These are phyloP conservation scores for Delichon dasypus DNA, from an alignment of 2,797 vertebrate genomes.

Conservation along the genomic window DNA sequence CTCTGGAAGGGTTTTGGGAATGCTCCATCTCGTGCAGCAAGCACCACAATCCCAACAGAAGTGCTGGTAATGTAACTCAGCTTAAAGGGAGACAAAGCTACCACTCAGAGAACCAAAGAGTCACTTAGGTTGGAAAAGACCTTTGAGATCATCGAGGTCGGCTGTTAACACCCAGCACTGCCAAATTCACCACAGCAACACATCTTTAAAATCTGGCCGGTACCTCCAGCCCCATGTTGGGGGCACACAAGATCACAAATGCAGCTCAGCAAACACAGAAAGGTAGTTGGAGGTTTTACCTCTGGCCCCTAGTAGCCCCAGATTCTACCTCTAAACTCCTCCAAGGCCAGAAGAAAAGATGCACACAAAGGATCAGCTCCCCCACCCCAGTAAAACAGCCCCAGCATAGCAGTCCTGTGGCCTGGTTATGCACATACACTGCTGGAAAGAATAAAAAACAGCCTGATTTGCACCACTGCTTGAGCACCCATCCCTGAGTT, in stretches of 20 bases:
- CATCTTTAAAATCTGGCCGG: background rate
- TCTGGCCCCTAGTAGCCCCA: background rate
- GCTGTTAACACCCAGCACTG: too few species aligned
- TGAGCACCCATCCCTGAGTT: background rate
- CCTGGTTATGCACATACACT: background rate
- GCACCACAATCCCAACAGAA: background rate
- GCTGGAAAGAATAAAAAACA: background rate
- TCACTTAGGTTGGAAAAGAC: background rate
- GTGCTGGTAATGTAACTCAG: background rate
- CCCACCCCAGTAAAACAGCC: background rate
- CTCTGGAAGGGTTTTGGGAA: background rate
- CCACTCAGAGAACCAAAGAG: background rate
- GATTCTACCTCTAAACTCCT: background rate
- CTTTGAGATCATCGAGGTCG: background rate
- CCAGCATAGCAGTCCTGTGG: background rate
- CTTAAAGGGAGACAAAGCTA: background rate
- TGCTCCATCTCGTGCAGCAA: background rate
- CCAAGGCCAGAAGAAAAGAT: background rate
- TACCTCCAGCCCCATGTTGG: background rate
- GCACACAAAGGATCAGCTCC: rapidly evolving
- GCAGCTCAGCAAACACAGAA: background rate
- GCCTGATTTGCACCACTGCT: rapidly evolving
- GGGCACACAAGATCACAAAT: background rate
- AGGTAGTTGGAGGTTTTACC: background rate
- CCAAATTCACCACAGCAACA: background rate